phyloP scores from a whole-genome alignment of 1,140 invertebrate species.

The Cotesia typhae region DNA sequence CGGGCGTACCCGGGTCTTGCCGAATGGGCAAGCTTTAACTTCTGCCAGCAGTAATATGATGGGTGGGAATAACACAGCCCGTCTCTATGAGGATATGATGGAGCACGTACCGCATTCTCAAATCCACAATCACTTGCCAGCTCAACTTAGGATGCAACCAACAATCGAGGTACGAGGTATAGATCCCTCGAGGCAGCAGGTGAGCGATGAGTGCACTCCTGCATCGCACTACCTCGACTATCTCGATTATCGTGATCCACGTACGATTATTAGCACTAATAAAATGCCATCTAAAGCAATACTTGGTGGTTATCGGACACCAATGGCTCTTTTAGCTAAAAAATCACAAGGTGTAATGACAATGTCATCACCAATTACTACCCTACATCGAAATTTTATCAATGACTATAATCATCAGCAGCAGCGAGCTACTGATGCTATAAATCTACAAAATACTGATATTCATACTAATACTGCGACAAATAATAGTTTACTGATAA shows the following conservation, averaged over 20 bases:
- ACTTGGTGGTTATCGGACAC: conserved; percentile 59
- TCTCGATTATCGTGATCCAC: conserved; percentile 62
- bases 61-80: conserved; percentile 55
- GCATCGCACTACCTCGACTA: conserved; percentile 60
- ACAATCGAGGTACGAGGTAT: conserved; percentile 67
- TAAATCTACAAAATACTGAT: too few species aligned
- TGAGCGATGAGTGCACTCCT: conserved; percentile 42
- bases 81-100: conserved; percentile 74
- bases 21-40: conserved; percentile 51
- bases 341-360: conserved; percentile 49
- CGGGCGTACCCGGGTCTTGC: conserved; percentile 50
- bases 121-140: conserved; percentile 58
- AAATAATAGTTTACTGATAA: too few species aligned
- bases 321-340: conserved; percentile 51
- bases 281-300: conserved; percentile 57
- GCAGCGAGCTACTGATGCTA: not conserved
- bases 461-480: too few species aligned
- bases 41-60: conserved; percentile 45
- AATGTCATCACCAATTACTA: conserved; percentile 44
- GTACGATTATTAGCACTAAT: conserved; percentile 56
- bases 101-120: conserved; percentile 62
- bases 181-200: conserved; percentile 48
- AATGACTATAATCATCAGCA: conserved; percentile 3
- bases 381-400: conserved; percentile 5
- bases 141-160: conserved; percentile 62